Base-by-base conservation (phyloP, 1,140 invertebrate genomes). In the Cherax destructor region DNA sequence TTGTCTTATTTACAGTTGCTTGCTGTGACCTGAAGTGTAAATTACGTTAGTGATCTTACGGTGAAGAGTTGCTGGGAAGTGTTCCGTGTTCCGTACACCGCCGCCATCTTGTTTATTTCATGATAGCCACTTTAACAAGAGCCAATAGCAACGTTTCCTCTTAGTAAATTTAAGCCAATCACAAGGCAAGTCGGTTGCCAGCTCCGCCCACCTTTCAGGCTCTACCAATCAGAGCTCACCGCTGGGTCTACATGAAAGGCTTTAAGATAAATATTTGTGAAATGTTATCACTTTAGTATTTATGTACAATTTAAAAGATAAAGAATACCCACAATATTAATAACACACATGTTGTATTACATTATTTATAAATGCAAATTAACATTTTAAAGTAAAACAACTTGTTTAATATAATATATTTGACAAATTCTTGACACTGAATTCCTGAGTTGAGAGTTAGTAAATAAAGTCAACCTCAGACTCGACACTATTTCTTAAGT, bases 101-200 rank as follows among this genome's bases (percentile, higher is more conserved):
- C 80, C 80, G 69, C 81, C 81, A 83, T 83, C 81, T 83, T 83
- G 81, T 83, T 83, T 69, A 83, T 52, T 24, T 61, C 69, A 83
- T 69, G 81, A 83, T 59, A 0, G 47, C 11, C 18, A 6, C 9
- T 41, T 65, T 41, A 83, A 7, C 3, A 47, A 18, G n/a, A 41
- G n/a, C 81, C 81, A 83, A 83, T 83, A 21, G 59, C n/a, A 0
- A n/a, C 9, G 81, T 30, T 9, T 16, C 7, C 21, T 16, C 59
- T 11, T 30, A 24, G 18, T 30, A 4, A 65, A 59, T 59, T 21
- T 3, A 21, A 83, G 56, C 59, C 81, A 83, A 65, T 83, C 24
- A 41, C 21, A 47, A 1, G 10, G 24, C 4, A 3, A 3, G 9
- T 10, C 18, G 41, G 5, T 13, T 59, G 3, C n/a, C 7, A 13